Conservation (phyloP, 2,888 invertebrate species). For the Cyaniris semiargus region DNA sequence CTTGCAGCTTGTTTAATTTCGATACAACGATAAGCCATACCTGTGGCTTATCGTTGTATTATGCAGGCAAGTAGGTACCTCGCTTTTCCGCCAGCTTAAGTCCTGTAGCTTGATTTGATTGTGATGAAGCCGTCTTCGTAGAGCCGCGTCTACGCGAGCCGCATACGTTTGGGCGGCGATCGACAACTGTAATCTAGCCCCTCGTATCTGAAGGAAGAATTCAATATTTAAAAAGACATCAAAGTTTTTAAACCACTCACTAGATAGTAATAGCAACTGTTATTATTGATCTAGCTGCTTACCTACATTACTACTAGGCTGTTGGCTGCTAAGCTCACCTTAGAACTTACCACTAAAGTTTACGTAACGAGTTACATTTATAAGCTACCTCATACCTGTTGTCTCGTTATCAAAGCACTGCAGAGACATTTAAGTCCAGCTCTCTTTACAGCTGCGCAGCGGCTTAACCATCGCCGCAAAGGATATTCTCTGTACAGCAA, state of each 20-base stretch:
- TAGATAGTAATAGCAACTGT: too few relatives aligned
- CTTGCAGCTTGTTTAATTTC: too few relatives aligned
- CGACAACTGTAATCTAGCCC: slow-evolving; percentile 84
- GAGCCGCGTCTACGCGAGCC: slow-evolving; percentile 85
- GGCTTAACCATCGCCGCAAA: slow-evolving; percentile 59
- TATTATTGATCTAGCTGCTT: too few relatives aligned
- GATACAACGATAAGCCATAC: too few relatives aligned
- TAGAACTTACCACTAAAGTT: too few relatives aligned
- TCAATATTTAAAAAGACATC: neutral
- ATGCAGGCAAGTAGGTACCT: slow-evolving; percentile 62
- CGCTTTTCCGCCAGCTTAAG: slow-evolving; percentile 91
- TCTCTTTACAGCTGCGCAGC: slow-evolving; percentile 59
- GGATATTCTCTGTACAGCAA: slow-evolving; percentile 52
- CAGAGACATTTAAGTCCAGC: slow-evolving; percentile 60
- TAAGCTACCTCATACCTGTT: slow-evolving; percentile 52
- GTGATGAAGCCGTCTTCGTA: slow-evolving; percentile 88
- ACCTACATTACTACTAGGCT: too few relatives aligned
- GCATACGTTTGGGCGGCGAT: slow-evolving; percentile 86
- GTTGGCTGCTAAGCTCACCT: neutral
- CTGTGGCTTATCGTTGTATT: too few relatives aligned
- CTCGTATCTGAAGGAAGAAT: slow-evolving; percentile 73
- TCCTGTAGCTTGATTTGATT: slow-evolving; percentile 87
- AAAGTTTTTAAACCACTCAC: too few relatives aligned
- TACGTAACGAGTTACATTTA: too few relatives aligned
- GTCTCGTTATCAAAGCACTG: slow-evolving; percentile 57